These are phyloP conservation scores for Salvelinus namaycush DNA, from an alignment of 2,113 vertebrate genomes.

Conservation along the genomic window DNA sequence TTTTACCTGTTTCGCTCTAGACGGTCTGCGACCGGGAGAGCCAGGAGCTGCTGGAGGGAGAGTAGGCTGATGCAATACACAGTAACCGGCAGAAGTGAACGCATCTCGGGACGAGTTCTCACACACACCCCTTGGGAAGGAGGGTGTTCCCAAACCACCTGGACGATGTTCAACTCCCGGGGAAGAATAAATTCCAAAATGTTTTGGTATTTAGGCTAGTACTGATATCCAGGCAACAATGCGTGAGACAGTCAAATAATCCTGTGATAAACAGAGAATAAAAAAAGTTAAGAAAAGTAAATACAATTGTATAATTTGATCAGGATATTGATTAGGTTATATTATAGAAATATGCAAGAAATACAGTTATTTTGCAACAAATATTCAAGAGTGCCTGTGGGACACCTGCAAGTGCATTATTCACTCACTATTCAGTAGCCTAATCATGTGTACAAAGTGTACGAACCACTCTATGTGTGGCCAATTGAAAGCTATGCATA, in stretches of 20 bases:
- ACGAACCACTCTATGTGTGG: background rate
- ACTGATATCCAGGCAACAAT: constrained; percentile 30
- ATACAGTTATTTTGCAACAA: background rate
- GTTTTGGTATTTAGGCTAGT: background rate
- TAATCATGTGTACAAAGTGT: background rate
- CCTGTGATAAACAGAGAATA: constrained; percentile 4
- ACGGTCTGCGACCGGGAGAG: constrained; percentile 51
- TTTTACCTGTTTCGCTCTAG: constrained; percentile 64
- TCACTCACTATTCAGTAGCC: background rate
- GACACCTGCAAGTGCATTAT: background rate
- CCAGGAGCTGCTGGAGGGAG: constrained; percentile 62
- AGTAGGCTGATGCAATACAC: constrained; percentile 80
- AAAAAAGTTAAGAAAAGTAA: background rate
- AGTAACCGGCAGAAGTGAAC: constrained; percentile 58
- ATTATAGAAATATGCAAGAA: background rate
- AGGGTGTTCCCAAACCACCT: constrained; percentile 41
- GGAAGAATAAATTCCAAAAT: background rate
- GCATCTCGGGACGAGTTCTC: constrained; percentile 65
- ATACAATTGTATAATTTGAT: background rate
- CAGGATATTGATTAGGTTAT: background rate
- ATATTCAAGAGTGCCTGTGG: background rate
- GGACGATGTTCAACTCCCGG: constrained; percentile 32
- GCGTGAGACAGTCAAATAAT: background rate
- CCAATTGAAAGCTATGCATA: background rate
- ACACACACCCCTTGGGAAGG: constrained; percentile 49